Evolutionary conservation across 2,113 vertebrate genomes (phyloP).

Genomic region (Lethenteron reissneri): DNA sequence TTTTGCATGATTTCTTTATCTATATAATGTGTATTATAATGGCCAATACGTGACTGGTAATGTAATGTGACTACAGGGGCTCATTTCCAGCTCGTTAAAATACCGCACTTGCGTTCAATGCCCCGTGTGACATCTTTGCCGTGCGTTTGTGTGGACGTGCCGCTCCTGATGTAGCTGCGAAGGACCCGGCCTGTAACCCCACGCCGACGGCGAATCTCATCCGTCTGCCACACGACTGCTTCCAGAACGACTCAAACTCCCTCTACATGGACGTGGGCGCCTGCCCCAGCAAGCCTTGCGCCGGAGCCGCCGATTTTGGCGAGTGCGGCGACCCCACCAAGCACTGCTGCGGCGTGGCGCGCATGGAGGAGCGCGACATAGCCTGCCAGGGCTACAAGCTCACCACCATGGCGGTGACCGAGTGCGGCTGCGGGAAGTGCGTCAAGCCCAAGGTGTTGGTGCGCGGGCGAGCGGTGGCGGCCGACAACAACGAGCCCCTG

Average conservation of each 20-base stretch:
- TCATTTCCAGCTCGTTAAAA: too few relatives aligned
- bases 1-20: too few relatives aligned
- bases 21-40: too few relatives aligned
- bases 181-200: slow-evolving; percentile 32
- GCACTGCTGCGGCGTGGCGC: slow-evolving; percentile 43
- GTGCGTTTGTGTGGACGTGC: slow-evolving; percentile 11
- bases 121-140: background rate
- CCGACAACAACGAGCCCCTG: slow-evolving; percentile 51
- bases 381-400: slow-evolving; percentile 36
- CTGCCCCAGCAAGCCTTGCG: slow-evolving; percentile 40
- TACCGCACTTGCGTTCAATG: too few relatives aligned
- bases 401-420: slow-evolving; percentile 42
- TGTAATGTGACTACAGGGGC: too few relatives aligned
- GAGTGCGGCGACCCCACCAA: slow-evolving; percentile 27
- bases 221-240: slow-evolving; percentile 50
- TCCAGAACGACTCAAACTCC: slow-evolving; percentile 27
- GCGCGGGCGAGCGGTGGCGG: slow-evolving; percentile 43
- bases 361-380: slow-evolving; percentile 36
- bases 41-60: too few relatives aligned
- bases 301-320: slow-evolving; percentile 20
- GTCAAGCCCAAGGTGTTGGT: slow-evolving; percentile 37
- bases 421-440: slow-evolving; percentile 58
- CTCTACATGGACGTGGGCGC: slow-evolving; percentile 48
- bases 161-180: slow-evolving; percentile 26
- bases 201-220: slow-evolving; percentile 41